Evolutionary conservation across 2,113 vertebrate genomes (phyloP).

Genomic region (Butastur rufipennis): DNA sequence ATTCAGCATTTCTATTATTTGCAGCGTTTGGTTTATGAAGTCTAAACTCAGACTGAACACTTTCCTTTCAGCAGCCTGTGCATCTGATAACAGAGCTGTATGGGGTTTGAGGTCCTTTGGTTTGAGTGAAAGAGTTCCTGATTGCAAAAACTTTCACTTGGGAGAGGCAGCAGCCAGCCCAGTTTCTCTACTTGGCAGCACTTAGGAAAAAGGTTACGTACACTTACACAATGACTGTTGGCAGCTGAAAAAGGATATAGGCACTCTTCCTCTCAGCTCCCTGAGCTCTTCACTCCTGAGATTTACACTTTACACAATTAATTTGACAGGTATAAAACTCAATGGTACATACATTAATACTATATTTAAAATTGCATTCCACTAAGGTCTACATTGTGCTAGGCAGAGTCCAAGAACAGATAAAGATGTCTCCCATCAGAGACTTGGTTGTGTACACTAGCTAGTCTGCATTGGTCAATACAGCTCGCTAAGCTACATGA

Average conservation of each 20-base stretch:
- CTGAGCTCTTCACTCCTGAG: neutral
- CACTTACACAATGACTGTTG: too few relatives aligned
- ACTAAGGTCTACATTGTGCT: neutral
- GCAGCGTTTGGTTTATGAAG: neutral
- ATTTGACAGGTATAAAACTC: neutral
- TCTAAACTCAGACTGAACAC: neutral
- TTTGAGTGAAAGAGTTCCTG: neutral
- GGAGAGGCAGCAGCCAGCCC: neutral
- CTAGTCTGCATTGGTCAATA: neutral
- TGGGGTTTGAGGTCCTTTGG: fast-evolving
- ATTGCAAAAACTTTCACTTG: fast-evolving
- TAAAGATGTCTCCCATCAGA: neutral
- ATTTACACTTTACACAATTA: neutral
- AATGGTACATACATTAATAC: neutral
- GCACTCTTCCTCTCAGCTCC: neutral
- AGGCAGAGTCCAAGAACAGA: neutral
- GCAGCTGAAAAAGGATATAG: neutral
- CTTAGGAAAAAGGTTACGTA: neutral
- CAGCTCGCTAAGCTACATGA: neutral
- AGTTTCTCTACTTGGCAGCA: neutral
- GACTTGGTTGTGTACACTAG: fast-evolving
- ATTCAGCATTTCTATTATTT: neutral
- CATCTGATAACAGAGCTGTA: neutral
- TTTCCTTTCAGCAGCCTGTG: neutral
- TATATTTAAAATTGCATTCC: neutral